A percentile compares a stretch with the other conserved stretches of the same genome.
Evolutionary conservation across 1,140 invertebrate genomes (phyloP).

Genomic region (Sarcophaga peregrina): DNA sequence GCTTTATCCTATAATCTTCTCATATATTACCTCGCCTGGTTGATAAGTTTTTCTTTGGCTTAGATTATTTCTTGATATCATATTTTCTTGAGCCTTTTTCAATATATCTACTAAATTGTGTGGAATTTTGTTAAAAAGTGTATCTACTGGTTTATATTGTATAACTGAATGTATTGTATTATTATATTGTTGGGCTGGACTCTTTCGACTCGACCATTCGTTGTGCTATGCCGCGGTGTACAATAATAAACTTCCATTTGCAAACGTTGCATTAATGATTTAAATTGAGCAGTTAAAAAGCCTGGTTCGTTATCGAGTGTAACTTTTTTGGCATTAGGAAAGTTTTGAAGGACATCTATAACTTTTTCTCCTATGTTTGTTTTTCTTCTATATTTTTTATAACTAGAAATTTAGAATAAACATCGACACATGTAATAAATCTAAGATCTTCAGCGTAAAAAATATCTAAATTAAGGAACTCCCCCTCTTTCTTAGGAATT

Average conservation of each 20-base stretch:
- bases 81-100: background rate
- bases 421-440: slow-evolving; percentile 13
- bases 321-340: too few relatives aligned
- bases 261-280: slow-evolving; percentile 25
- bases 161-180: slow-evolving; percentile 35
- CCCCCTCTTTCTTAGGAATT: background rate
- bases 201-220: slow-evolving; percentile 29
- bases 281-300: slow-evolving; percentile 31
- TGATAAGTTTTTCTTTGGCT: background rate
- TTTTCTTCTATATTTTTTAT: slow-evolving; percentile 46
- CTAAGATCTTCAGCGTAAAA: background rate
- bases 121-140: slow-evolving; percentile 50
- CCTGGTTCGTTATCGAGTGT: slow-evolving; percentile 16
- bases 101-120: background rate
- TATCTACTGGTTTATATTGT: slow-evolving; percentile 43
- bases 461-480: background rate
- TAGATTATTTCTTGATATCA: background rate
- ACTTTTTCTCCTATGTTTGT: slow-evolving; percentile 42
- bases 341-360: slow-evolving; percentile 15
- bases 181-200: slow-evolving; percentile 30
- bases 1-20: too few relatives aligned
- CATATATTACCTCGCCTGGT: background rate
- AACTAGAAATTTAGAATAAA: slow-evolving; percentile 43
- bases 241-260: slow-evolving; percentile 11
- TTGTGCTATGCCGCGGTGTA: background rate